Evolutionary conservation across 2,113 vertebrate species (phyloP), one percentile per base, ranked within the genome.

Genomic region (Oreochromis spilurus): DNA sequence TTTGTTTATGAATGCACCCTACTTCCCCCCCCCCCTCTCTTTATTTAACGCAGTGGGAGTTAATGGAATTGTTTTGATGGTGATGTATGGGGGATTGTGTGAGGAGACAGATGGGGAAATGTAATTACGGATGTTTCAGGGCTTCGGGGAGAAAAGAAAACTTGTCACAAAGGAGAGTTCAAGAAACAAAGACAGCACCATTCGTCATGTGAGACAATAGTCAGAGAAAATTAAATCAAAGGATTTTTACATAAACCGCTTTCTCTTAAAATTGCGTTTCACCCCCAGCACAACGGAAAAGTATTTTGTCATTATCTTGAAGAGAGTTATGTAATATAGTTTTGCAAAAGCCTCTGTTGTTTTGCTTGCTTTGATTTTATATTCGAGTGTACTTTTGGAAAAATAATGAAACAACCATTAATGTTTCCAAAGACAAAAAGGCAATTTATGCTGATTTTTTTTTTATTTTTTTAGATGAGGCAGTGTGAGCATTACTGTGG

Each of bases 21-120:
- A 1, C 85, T 79, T 3, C 19, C 9, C 24, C 4, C 1, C 16
- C 6, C 3, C 34, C 21, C 31, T 1, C 36, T 84, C 80, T 90
- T 90, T 85, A 87, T 89, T 91, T 87, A 94, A 92, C 72, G 65
- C 91, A 57, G 83, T 70, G 72, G 84, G 90, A 94, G 90, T 94
- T 94, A 94, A 95, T 95, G 92, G 91, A 93, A 95, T 95, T 93
- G 90, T 93, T 88, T 92, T 88, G 93, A 93, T 92, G 91, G 88
- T 94, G 93, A 96, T 95, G 91, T 94, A 95, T 94, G 91, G 92
- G 87, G 90, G 79, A 87, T 88, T 85, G 84, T 77, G 90, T 9
- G 85, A 80, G 85, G 50, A 88, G 92, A 93, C 95, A 94, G 92
- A 94, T 91, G 95, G 92, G 91, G 86, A 95, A 95, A 95, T 94